Evolutionary conservation across 2,113 vertebrate species (phyloP).

Genomic region (Miniopterus natalensis): DNA sequence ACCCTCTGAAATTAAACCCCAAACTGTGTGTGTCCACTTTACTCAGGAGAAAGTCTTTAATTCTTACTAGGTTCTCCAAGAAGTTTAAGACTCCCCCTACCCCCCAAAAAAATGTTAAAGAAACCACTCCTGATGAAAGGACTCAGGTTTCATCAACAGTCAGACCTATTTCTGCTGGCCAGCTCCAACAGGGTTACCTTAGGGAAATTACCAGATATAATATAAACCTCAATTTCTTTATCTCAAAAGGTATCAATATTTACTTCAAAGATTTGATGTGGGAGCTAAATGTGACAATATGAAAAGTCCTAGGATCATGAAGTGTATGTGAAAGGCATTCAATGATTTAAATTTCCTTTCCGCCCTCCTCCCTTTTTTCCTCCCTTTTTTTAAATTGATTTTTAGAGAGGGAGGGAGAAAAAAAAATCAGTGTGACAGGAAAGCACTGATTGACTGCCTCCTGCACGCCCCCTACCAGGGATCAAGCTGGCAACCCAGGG

Average conservation of each 20-base stretch:
- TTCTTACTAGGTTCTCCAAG: not conserved
- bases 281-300: not conserved
- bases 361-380: not conserved
- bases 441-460: no score
- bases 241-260: not conserved
- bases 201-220: not conserved
- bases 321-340: not conserved
- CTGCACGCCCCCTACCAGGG: no score
- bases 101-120: not conserved
- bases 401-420: no score
- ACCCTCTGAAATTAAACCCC: slow-evolving; percentile 13
- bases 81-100: not conserved
- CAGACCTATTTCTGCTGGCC: not conserved
- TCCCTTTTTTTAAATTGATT: no score
- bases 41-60: not conserved
- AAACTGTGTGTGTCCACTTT: not conserved
- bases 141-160: not conserved
- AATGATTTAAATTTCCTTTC: not conserved
- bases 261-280: slow-evolving; percentile 17
- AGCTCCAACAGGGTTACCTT: not conserved
- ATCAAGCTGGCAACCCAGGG: no score
- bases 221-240: not conserved
- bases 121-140: not conserved
- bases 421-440: no score
- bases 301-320: not conserved